These are phyloP conservation scores for Drosophila repleta DNA, from an alignment of 1,140 invertebrate genomes.

Conservation along the genomic window DNA sequence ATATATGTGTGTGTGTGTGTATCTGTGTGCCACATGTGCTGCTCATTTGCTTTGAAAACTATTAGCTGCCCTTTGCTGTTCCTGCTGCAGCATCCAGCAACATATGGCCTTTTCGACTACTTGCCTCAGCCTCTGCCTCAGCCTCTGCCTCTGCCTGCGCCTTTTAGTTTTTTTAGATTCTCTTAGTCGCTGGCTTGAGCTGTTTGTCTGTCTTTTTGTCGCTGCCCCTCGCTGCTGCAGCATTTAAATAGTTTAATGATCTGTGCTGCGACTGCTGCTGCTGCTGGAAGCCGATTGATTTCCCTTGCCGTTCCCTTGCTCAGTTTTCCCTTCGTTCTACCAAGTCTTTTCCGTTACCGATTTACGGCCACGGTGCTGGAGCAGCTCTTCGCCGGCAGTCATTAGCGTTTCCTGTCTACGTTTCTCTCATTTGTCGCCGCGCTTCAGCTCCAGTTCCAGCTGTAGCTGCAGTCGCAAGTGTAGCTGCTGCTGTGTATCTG, in stretches of 20 bases:
- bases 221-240: conserved; percentile 25
- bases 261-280: conserved; percentile 52
- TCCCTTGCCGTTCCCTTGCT: conserved; percentile 31
- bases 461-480: conserved; percentile 45
- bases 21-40: conserved; percentile 72
- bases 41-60: conserved; percentile 79
- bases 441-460: conserved; percentile 8
- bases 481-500: conserved; percentile 30
- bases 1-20: conserved; percentile 4
- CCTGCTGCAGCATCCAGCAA: conserved; percentile 49
- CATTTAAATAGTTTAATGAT: conserved; percentile 82
- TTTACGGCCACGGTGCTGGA: conserved; percentile 31
- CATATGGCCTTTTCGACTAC: conserved; percentile 61
- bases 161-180: conserved; percentile 20
- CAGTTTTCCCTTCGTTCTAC: conserved; percentile 11
- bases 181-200: conserved; percentile 32
- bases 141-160: conserved; percentile 26
- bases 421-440: conserved; percentile 72
- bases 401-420: conserved; percentile 79
- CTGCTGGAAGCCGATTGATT: conserved; percentile 35
- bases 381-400: conserved; percentile 62
- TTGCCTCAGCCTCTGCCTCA: conserved; percentile 27
- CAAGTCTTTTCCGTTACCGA: conserved; percentile 57
- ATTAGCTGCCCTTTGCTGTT: conserved; percentile 64
- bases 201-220: conserved; percentile 2